phyloP scores from a whole-genome alignment of 2,797 vertebrate genomes.

The Galagoides demidoff region DNA sequence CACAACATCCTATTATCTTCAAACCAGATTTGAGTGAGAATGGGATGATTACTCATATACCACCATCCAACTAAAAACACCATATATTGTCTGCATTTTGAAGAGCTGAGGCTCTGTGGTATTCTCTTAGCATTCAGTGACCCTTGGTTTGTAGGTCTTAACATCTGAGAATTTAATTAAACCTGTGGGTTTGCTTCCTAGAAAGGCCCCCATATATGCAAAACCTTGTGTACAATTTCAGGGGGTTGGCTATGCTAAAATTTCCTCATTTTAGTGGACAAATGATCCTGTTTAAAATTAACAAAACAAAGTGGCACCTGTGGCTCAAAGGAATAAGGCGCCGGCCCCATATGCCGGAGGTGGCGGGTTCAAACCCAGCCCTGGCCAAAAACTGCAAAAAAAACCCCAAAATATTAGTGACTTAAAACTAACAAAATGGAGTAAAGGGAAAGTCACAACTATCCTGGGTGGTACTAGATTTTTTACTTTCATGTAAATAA shows the following conservation, averaged over 20 bases:
- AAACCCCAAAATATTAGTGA: no score
- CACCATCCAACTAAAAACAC: background rate
- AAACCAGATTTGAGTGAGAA: background rate
- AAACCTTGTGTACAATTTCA: background rate
- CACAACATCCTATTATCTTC: background rate
- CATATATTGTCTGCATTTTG: background rate
- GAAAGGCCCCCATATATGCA: background rate
- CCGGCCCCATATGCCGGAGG: no score
- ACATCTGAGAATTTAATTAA: conserved; percentile 31
- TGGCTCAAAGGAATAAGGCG: no score
- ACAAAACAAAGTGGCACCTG: background rate
- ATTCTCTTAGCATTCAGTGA: conserved; percentile 34
- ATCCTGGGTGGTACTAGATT: background rate
- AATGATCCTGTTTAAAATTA: conserved; percentile 22
- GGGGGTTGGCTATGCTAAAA: background rate
- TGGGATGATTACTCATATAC: background rate
- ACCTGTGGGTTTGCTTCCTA: background rate
- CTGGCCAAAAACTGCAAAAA: no score
- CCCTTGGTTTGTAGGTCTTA: background rate
- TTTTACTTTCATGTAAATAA: conserved; percentile 38
- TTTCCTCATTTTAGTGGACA: background rate
- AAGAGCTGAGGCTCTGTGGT: background rate
- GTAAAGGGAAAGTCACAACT: conserved; percentile 13
- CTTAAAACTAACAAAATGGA: conserved; percentile 53
- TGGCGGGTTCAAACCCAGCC: no score